These are phyloP conservation scores for Galaxias olidus DNA, from an alignment of 2,797 vertebrate species.

Conservation along the genomic window DNA sequence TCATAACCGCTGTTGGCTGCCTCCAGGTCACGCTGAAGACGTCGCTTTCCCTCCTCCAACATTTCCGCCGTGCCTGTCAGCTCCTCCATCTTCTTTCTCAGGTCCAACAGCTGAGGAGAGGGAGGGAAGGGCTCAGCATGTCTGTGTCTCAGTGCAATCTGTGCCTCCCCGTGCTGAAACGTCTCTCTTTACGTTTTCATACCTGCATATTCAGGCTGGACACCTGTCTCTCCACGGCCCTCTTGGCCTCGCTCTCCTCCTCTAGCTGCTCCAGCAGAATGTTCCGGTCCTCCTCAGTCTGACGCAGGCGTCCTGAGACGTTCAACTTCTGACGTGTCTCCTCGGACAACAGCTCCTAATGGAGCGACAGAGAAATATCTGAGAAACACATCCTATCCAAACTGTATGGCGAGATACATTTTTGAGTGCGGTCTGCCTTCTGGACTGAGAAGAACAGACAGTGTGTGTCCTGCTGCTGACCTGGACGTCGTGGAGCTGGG, in stretches of 20 bases:
- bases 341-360: slow-evolving; percentile 92
- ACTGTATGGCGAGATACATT: neutral
- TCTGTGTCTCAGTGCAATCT: neutral
- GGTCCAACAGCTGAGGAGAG: slow-evolving; percentile 83
- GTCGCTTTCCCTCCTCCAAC: slow-evolving; percentile 92
- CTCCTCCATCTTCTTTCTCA: slow-evolving; percentile 93
- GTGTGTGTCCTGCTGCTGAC: slow-evolving; percentile 54
- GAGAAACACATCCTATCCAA: neutral
- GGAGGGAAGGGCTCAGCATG: neutral
- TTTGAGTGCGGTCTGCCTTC: neutral
- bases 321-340: slow-evolving; percentile 93
- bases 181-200: neutral
- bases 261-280: slow-evolving; percentile 91
- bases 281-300: slow-evolving; percentile 89
- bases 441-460: neutral
- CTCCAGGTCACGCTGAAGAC: slow-evolving; percentile 90
- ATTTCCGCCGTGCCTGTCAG: slow-evolving; percentile 76
- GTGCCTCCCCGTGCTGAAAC: neutral
- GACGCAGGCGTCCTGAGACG: slow-evolving; percentile 88
- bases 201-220: slow-evolving; percentile 90
- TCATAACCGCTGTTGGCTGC: slow-evolving; percentile 85
- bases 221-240: slow-evolving; percentile 86
- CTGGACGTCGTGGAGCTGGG: slow-evolving; percentile 93
- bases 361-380: neutral
- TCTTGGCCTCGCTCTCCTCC: slow-evolving; percentile 89